Evolutionary conservation across 2,113 vertebrate species (phyloP), one percentile per base, ranked within the genome.

Genomic region (Urocitellus parryii): DNA sequence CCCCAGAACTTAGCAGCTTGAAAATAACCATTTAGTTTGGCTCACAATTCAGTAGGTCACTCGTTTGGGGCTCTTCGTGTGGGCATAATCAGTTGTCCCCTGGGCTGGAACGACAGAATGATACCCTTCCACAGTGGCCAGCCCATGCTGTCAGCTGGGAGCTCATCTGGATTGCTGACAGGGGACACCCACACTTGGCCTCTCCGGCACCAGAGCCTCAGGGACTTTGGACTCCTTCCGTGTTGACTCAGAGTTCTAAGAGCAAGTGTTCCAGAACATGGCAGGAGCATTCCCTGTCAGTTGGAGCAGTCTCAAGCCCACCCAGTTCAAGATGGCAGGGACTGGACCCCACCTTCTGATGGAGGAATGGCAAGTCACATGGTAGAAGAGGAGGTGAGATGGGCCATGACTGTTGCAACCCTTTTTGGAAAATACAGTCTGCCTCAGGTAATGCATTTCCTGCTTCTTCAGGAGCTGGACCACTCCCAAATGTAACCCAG

Each of bases 151-250:
- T 25, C n/a, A 42, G 39, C 32, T 1, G 67, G 10, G 27, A 32
- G 13, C 27, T 76, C 80, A 32, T 39, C 39, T 7, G 37, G 37
- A 32, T 2, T 45, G 3, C 24, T 42, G 29, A 45, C 51, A 32
- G 34, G 51, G 18, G 22, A 45, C 8, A 1, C 10, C 42, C 53
- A 10, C 20, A 1, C 1, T 0, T 42, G 67, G 61, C 32, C 5
- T 68, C n/a, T 73, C 22, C 34, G 48, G 9, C 53, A 39, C 2
- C 53, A 34, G 27, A 51, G 51, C n/a, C 20, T 80, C 0, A 3
- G 63, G 10, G 37, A 16, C 56, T 12, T 0, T 80, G 32, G 11
- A 74, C 32, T 39, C 13, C 18, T 4, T 17, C 39, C 5, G 7
- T 5, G 48, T 67, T 5, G 8, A 25, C 61, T 65, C 51, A 22